phyloP scores from a whole-genome alignment of 2,113 vertebrate species.

The Planiliza haematocheilus region DNA sequence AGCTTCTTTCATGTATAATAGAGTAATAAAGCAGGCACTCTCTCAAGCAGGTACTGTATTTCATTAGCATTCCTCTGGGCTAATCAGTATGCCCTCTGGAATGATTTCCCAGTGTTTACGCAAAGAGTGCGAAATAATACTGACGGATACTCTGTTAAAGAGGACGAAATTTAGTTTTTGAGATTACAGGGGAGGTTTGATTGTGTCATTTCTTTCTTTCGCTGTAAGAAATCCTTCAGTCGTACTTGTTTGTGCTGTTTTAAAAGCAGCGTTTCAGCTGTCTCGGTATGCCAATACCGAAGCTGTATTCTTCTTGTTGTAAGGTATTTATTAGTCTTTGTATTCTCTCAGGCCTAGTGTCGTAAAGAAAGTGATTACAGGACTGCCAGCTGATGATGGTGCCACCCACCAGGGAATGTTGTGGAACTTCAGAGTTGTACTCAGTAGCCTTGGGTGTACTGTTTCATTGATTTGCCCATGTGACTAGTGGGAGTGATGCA shows the following conservation, averaged over 20 bases:
- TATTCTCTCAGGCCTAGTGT: conserved; percentile 22
- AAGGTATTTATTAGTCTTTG: not conserved
- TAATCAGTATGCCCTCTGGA: conserved; percentile 64
- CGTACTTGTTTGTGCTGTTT: conserved; percentile 2
- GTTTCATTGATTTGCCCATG: conserved; percentile 52
- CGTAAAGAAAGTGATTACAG: conserved; percentile 26
- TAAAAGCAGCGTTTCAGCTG: conserved; percentile 5
- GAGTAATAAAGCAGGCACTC: conserved; percentile 68
- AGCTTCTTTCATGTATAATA: conserved; percentile 73
- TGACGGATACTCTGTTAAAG: conserved; percentile 45
- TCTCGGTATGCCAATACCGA: not conserved
- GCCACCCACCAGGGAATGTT: conserved; percentile 23
- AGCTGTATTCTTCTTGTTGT: conserved; percentile 14
- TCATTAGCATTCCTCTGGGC: conserved; percentile 62
- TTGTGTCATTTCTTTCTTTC: conserved; percentile 24
- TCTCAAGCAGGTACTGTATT: conserved; percentile 71
- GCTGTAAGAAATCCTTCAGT: conserved; percentile 2
- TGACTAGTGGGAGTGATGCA: conserved; percentile 11
- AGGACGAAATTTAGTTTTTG: conserved; percentile 21
- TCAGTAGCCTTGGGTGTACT: conserved; percentile 23
- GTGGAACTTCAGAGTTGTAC: conserved; percentile 35
- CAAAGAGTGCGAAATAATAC: conserved; percentile 51
- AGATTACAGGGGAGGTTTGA: conserved; percentile 13
- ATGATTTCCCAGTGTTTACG: conserved; percentile 65
- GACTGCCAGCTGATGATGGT: conserved; percentile 23